Base-by-base conservation (phyloP, 2,888 invertebrate species). In the Rambutsinella grinnellia region DNA sequence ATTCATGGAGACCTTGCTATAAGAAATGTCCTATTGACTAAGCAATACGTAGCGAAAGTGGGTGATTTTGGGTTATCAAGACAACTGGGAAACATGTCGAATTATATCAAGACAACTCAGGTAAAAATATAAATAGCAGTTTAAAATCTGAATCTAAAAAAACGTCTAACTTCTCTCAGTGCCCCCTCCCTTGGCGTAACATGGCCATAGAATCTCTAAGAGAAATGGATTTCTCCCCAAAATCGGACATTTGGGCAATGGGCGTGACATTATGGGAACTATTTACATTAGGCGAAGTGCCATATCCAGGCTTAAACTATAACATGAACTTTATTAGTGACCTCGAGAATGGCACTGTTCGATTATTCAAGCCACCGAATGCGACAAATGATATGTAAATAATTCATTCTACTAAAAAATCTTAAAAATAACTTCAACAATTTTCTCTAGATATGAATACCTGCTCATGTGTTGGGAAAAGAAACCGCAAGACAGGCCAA, bases 171-270 rank as follows among this genome's bases (percentile, higher is more conserved):
- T 36, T 51, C 21, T 19, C 47, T 13, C 6, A 61, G 58, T 57
- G 65, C 28, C 24, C 63, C 5, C 26, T 70, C 5, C 68, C 71
- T 8, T 85, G 24, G 86, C 86, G 80, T 85, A 85, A 60, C 81
- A 85, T 53, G 82, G 81, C 58, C 24, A 79, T 51, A 0, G 76
- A 79, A 19, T 65, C 63, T 2, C 21, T 79, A 0, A 26, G 47
- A 3, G 24, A 62, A 19, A 78, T 82, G 58, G 82, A 80, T 46
- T 86, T 85, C 76, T 85, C 85, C 6, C 82, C 83, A 68, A 84
- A 85, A 71, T 85, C 85, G 3, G 86, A 86, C 72, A 85, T 85
- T 23, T 86, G 86, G 86, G 84, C 86, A 49, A 85, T 83, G 76
- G 86, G 86, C 5, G 84, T 86, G 2, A 84, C 85, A 2, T 79